Base-by-base conservation (phyloP, 2,113 vertebrate genomes). In the Rhinolophus ferrumequinum region DNA sequence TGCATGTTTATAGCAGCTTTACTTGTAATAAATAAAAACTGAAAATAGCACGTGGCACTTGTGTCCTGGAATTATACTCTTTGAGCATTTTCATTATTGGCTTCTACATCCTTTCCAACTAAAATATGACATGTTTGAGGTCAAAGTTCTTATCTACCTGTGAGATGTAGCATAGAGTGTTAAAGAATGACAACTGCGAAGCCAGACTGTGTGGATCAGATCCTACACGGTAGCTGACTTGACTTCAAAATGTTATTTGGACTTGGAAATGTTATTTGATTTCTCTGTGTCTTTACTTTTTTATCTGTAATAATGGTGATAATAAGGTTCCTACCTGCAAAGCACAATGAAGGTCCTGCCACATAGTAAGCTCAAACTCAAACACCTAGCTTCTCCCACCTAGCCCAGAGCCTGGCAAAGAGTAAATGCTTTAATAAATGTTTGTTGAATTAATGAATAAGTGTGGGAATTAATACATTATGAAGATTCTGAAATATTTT, bases 401-500 rank as follows among this genome's bases (percentile, higher is more conserved):
- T 88, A 26, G 16, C n/a, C 56, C 69, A 82, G 66, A 95, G 33
- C 58, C 70, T 50, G 9, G 13, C n/a, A 88, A 90, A 75, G 9
- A 79, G 11, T 30, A 41, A 72, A 13, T 83, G 44, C 8, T 56
- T 88, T n/a, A 41, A 77, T 72, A 64, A 64, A 41, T n/a, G 11
- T 69, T 69, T 81, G 47, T 30, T 47, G n/a, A 88, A 41, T 90
- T 33, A 30, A 50, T 60, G 52, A 62, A 18, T 52, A 28, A 64
- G 62, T 54, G 44, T 67, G 12, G 70, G 35, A 50, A 75, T 69
- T 12, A 62, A 73, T 60, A n/a, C 44, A 24, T 79, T 35, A 44
- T 70, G 56, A 83, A 75, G 28, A 19, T 66, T 47, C 38, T 67
- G 58, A 95, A 94, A 90, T 92, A 94, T 62, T 75, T 86, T 69